These are phyloP conservation scores for Myiotriccus ornatus DNA, from an alignment of 2,797 vertebrate genomes.

Conservation along the genomic window DNA sequence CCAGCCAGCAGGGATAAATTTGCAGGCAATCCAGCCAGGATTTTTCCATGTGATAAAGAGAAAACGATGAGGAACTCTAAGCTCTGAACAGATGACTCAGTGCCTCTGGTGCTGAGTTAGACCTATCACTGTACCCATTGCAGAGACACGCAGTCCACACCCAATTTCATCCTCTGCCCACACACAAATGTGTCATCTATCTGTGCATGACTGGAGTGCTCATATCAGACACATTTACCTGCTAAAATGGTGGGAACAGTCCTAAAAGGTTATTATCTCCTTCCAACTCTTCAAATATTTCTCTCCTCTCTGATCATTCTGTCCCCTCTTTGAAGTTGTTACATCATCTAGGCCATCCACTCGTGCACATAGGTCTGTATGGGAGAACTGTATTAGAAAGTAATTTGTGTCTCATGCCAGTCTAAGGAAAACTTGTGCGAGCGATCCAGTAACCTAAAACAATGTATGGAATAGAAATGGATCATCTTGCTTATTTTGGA, in stretches of 20 bases:
- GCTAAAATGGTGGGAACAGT: neutral
- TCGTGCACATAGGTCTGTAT: neutral
- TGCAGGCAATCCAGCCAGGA: conserved; percentile 37
- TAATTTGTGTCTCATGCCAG: neutral
- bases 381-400: neutral
- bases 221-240: neutral
- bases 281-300: neutral
- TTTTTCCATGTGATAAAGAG: conserved; percentile 68
- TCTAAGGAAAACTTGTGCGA: neutral
- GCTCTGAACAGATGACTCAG: conserved; percentile 62
- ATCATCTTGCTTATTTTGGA: neutral
- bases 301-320: neutral
- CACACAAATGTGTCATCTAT: conserved; percentile 45
- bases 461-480: neutral
- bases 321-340: neutral
- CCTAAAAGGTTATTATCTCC: neutral
- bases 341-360: neutral
- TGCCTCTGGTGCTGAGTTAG: conserved; percentile 49
- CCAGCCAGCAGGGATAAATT: neutral
- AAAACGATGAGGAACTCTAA: conserved; percentile 49
- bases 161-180: conserved; percentile 60
- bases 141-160: conserved; percentile 48
- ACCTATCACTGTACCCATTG: conserved; percentile 43
- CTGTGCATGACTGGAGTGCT: conserved; percentile 15
- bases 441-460: neutral